A percentile compares a stretch with the other conserved stretches of the same genome.
These are phyloP conservation scores for Parapristionchus giblindavisi DNA, from an alignment of 2,888 invertebrate genomes.

Conservation along the genomic window DNA sequence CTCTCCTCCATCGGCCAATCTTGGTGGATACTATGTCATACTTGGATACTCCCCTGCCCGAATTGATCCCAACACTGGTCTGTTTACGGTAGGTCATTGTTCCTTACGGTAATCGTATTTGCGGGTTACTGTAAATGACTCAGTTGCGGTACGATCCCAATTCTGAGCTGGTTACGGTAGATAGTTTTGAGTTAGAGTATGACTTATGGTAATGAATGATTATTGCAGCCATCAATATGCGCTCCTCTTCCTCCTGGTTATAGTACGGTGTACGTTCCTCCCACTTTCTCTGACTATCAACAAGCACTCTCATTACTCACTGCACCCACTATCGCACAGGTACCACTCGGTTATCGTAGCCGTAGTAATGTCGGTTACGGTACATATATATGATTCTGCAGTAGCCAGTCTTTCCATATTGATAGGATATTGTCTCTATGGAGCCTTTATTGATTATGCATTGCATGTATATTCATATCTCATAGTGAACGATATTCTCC, in stretches of 20 bases:
- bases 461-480: too few relatives aligned
- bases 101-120: too few relatives aligned
- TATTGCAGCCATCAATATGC: background rate
- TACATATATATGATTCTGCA: too few relatives aligned
- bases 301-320: too few relatives aligned
- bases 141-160: background rate
- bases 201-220: background rate
- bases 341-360: too few relatives aligned
- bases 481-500: too few relatives aligned
- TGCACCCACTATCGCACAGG: too few relatives aligned
- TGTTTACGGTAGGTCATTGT: background rate
- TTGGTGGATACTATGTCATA: conserved; percentile 11
- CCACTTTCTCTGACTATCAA: background rate
- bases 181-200: background rate
- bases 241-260: background rate
- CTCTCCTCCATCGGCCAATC: background rate
- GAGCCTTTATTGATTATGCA: too few relatives aligned
- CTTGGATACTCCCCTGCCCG: conserved; percentile 12
- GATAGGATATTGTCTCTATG: too few relatives aligned
- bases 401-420: too few relatives aligned
- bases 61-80: background rate
- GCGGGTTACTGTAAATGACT: background rate
- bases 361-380: too few relatives aligned
- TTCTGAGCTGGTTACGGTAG: background rate
- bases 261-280: background rate